A percentile compares a stretch with the other conserved stretches of the same genome.
Conservation (phyloP, 2,113 vertebrate species). For the Rhinichthys klamathensis region DNA sequence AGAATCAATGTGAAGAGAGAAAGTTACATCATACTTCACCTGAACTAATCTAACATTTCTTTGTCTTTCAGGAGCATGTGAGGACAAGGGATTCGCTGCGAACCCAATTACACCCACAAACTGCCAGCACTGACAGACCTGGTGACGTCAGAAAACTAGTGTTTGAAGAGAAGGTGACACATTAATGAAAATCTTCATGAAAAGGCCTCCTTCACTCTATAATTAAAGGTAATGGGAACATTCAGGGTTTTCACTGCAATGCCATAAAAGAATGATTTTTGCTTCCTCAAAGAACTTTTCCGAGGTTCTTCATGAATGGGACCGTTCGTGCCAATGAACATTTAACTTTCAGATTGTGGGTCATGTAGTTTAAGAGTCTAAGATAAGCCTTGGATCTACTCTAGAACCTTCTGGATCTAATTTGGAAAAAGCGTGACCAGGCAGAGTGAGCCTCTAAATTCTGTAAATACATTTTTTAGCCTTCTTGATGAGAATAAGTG, state of each 20-base stretch:
- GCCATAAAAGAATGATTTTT: not conserved
- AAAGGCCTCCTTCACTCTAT: not conserved
- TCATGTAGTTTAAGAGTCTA: too few relatives aligned
- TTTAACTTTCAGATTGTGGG: too few relatives aligned
- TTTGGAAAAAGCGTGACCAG: too few relatives aligned
- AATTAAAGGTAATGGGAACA: not conserved
- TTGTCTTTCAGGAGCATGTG: constrained; percentile 8
- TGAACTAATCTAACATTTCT: constrained; percentile 14
- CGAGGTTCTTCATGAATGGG: not conserved
- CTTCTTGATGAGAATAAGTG: too few relatives aligned
- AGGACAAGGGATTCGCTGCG: not conserved
- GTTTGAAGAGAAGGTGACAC: not conserved
- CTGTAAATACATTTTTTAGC: too few relatives aligned
- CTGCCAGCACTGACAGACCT: not conserved
- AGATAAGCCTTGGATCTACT: too few relatives aligned
- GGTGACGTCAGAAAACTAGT: not conserved
- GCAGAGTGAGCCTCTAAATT: too few relatives aligned
- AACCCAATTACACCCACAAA: not conserved
- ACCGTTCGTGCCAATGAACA: too few relatives aligned
- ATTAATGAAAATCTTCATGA: not conserved
- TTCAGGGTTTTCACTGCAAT: not conserved
- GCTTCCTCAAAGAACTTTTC: not conserved
- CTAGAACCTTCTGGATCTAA: too few relatives aligned
- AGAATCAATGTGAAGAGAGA: not conserved
- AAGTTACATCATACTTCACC: not conserved